Percentiles rank a stretch among this genome's conserved stretches.
Evolutionary conservation across 2,797 vertebrate genomes (phyloP).

Genomic region (Sebastes wilsoni): DNA sequence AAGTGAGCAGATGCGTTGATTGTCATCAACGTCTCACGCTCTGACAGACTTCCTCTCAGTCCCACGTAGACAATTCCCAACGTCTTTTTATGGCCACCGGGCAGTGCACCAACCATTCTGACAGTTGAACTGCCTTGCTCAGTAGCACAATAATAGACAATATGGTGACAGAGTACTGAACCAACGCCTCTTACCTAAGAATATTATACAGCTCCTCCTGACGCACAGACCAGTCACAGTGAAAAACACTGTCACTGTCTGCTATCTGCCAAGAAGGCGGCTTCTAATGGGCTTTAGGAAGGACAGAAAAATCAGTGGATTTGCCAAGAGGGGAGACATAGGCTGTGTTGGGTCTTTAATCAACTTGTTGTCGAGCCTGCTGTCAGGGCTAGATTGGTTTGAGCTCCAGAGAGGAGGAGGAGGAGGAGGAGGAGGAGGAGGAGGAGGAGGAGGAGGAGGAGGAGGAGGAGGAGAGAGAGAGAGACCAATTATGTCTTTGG

Average conservation of each 20-base stretch:
- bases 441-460: background rate
- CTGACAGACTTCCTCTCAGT: background rate
- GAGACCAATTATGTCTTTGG: conserved; percentile 28
- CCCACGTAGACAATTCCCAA: too few relatives aligned
- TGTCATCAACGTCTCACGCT: background rate
- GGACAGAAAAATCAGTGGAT: conserved; percentile 33
- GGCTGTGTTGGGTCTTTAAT: conserved; percentile 34
- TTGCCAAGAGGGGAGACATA: conserved; percentile 27
- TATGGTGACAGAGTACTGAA: conserved; percentile 10
- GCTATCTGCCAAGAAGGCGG: conserved; percentile 30
- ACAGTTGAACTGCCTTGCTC: conserved; percentile 32
- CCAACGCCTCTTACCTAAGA: background rate
- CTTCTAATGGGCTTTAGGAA: conserved; percentile 49
- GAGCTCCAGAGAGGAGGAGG: conserved; percentile 22
- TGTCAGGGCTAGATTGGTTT: conserved; percentile 50
- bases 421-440: conserved; percentile 1
- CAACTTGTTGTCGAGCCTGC: conserved; percentile 41
- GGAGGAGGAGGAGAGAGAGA: background rate
- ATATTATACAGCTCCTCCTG: background rate
- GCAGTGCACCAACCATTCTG: background rate
- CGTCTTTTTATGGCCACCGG: background rate
- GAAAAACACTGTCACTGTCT: conserved; percentile 3
- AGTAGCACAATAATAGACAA: conserved; percentile 22
- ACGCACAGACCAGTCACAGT: conserved; percentile 13
- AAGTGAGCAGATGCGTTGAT: background rate